Percentiles rank a stretch among this genome's conserved stretches.
Conservation (phyloP, 1,140 invertebrate genomes). For the Nomia melanderi region DNA sequence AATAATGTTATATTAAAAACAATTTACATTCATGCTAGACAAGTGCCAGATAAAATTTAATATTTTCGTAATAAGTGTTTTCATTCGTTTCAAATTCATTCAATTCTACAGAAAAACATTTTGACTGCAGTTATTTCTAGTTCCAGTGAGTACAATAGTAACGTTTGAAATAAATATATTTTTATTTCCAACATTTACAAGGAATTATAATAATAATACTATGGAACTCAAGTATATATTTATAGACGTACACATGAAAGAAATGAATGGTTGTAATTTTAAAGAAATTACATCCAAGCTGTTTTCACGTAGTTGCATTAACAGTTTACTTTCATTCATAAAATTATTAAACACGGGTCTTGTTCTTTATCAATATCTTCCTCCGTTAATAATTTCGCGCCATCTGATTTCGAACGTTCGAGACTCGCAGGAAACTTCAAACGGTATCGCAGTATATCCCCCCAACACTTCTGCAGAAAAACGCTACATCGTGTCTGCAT, state of each 20-base stretch:
- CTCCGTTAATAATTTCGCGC: slow-evolving; percentile 13
- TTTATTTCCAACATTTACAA: background rate
- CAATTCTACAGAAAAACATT: background rate
- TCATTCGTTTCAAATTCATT: too few relatives aligned
- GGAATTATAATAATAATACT: background rate
- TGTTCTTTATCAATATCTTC: background rate
- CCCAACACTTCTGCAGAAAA: slow-evolving; percentile 50
- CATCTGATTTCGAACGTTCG: slow-evolving; percentile 37
- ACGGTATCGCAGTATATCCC: slow-evolving; percentile 34
- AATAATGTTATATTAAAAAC: background rate
- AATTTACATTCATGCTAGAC: background rate
- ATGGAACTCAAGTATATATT: background rate
- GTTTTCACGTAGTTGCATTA: background rate
- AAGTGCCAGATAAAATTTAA: too few relatives aligned
- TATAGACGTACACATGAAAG: background rate
- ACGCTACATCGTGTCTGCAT: slow-evolving; percentile 66
- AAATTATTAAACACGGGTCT: background rate
- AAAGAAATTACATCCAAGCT: background rate
- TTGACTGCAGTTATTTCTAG: background rate
- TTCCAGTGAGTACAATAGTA: background rate
- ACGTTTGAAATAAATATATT: background rate
- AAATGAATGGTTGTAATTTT: background rate
- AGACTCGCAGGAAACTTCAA: slow-evolving; percentile 48
- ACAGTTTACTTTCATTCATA: background rate
- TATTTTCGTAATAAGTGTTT: too few relatives aligned